phyloP scores from a whole-genome alignment of 2,113 vertebrate species.

The Tetrax tetrax region DNA sequence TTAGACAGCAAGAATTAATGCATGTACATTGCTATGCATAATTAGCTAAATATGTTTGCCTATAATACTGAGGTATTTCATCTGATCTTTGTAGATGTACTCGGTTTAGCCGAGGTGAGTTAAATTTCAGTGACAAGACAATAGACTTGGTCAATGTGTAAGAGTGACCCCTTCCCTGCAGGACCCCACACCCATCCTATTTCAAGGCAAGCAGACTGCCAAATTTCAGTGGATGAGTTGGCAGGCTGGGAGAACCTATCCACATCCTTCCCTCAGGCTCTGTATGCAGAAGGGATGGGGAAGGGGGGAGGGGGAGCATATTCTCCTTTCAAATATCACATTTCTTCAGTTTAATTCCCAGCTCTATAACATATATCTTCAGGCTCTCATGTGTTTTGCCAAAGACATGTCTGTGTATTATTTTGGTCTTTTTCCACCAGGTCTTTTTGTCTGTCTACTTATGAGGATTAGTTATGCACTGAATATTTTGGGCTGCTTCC shows the following conservation, averaged over 20 bases:
- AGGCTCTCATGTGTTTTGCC: not conserved
- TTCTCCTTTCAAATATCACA: not conserved
- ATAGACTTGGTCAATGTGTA: not conserved
- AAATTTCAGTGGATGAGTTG: not conserved
- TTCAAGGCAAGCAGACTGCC: not conserved
- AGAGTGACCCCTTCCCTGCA: not conserved
- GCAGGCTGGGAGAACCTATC: not conserved
- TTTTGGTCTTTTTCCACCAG: not conserved
- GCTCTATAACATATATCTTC: not conserved
- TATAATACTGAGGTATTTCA: not conserved
- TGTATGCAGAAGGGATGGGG: not conserved
- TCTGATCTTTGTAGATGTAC: not conserved
- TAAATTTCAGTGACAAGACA: not conserved
- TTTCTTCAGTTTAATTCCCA: not conserved
- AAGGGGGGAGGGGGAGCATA: rapidly evolving
- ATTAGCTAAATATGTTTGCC: not conserved
- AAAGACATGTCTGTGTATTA: not conserved
- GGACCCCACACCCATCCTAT: too few relatives aligned
- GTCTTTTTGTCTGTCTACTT: not conserved
- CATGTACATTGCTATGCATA: not conserved
- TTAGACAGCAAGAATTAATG: not conserved
- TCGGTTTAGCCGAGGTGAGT: not conserved
- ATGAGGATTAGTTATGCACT: conserved; percentile 21
- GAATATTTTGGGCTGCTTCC: conserved; percentile 18
- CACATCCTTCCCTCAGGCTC: not conserved